Percentiles rank a stretch among this genome's conserved stretches.
phyloP scores from a whole-genome alignment of 1,140 invertebrate genomes.

The Apis florea region DNA sequence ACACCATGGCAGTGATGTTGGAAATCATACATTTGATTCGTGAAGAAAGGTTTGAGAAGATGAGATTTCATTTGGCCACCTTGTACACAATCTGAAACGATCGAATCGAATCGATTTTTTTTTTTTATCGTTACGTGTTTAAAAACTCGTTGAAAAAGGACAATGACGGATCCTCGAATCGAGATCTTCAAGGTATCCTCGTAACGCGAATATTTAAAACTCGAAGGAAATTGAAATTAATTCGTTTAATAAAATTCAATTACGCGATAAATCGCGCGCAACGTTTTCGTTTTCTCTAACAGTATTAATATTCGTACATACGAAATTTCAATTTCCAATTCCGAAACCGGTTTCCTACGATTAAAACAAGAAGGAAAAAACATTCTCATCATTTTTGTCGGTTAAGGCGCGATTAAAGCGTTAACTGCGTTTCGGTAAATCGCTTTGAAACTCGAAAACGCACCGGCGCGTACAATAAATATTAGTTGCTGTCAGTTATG shows the following conservation, averaged over 20 bases:
- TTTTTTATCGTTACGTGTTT: too few relatives aligned
- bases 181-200: too few relatives aligned
- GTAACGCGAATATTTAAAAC: background rate
- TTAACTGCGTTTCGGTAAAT: background rate
- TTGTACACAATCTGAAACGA: too few relatives aligned
- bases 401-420: background rate
- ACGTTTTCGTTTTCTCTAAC: too few relatives aligned
- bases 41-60: too few relatives aligned
- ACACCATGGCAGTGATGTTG: too few relatives aligned
- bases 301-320: background rate
- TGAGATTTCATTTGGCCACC: too few relatives aligned
- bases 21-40: too few relatives aligned
- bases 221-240: too few relatives aligned
- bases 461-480: background rate
- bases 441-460: background rate
- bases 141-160: too few relatives aligned
- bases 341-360: background rate
- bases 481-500: conserved; percentile 6
- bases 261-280: background rate
- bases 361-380: background rate
- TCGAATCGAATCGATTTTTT: too few relatives aligned
- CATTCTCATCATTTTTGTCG: conserved; percentile 1
- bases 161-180: too few relatives aligned
- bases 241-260: background rate
- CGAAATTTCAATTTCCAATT: conserved; percentile 15